Percentiles rank a stretch among this genome's conserved stretches.
These are phyloP conservation scores for Eupristina koningsbergeri DNA, from an alignment of 1,140 invertebrate genomes.

Conservation along the genomic window DNA sequence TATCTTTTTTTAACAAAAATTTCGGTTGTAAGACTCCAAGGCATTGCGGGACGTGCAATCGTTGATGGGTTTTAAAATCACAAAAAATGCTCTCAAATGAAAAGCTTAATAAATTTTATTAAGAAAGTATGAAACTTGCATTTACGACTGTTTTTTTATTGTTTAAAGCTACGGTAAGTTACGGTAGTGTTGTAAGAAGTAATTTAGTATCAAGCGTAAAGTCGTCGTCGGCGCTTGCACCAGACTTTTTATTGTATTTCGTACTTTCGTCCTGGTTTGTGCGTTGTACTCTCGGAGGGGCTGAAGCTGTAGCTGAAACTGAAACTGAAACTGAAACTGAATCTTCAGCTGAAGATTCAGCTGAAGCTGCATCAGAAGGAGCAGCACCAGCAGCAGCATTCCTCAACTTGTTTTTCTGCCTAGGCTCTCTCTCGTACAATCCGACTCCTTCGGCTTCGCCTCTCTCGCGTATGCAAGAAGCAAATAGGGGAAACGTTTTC, in stretches of 20 bases:
- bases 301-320: too few relatives aligned
- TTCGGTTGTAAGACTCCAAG: neutral
- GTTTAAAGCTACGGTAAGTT: neutral
- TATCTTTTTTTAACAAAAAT: neutral
- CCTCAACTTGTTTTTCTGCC: slow-evolving; percentile 55
- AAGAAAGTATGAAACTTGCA: neutral
- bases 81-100: neutral
- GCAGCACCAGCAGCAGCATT: slow-evolving; percentile 58
- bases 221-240: slow-evolving; percentile 22
- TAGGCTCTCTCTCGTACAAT: slow-evolving; percentile 44
- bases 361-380: too few relatives aligned
- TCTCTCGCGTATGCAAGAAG: slow-evolving; percentile 55
- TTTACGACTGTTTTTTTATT: neutral
- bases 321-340: too few relatives aligned
- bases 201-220: slow-evolving; percentile 8
- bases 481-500: slow-evolving; percentile 44
- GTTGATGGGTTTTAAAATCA: neutral
- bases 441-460: slow-evolving; percentile 21
- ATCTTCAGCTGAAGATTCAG: too few relatives aligned
- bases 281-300: neutral
- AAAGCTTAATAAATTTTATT: neutral
- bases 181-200: neutral
- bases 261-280: neutral
- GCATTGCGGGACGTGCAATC: neutral
- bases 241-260: slow-evolving; percentile 20